Percentiles rank a stretch among this genome's conserved stretches.
phyloP scores from a whole-genome alignment of 2,888 invertebrate genomes.

The Zelleria hepariella region DNA sequence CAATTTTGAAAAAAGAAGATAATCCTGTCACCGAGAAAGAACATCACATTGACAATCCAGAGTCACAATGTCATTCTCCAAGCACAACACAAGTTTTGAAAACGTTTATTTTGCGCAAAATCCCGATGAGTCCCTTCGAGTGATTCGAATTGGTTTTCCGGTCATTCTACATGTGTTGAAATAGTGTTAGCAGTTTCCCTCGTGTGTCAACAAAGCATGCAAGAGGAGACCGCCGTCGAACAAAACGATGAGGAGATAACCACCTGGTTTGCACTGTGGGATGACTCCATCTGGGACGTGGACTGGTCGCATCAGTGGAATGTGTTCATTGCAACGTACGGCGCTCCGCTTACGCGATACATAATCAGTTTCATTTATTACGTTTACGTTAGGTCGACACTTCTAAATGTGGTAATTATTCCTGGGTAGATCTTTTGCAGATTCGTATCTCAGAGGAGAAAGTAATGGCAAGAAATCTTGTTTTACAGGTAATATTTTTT shows the following conservation, averaged over 20 bases:
- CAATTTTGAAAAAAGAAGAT: not conserved
- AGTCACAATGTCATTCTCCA: not conserved
- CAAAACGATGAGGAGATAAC: not conserved
- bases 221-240: not conserved
- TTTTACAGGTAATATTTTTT: constrained; percentile 35
- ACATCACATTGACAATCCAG: not conserved
- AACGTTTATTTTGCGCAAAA: not conserved
- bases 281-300: not conserved
- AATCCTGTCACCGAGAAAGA: not conserved
- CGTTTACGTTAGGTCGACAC: constrained; percentile 19
- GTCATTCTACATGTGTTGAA: not conserved
- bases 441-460: too few relatives aligned
- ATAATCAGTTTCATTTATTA: not conserved
- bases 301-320: not conserved
- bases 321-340: not conserved
- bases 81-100: not conserved
- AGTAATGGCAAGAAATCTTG: not conserved
- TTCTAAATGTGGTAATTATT: constrained; percentile 36
- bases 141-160: not conserved
- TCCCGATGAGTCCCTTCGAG: not conserved
- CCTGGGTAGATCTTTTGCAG: too few relatives aligned
- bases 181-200: not conserved
- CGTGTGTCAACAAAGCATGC: not conserved
- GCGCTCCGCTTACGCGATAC: not conserved
- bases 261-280: not conserved